Base-by-base conservation (phyloP, 2,797 vertebrate species). In the Microtus obscurus region DNA sequence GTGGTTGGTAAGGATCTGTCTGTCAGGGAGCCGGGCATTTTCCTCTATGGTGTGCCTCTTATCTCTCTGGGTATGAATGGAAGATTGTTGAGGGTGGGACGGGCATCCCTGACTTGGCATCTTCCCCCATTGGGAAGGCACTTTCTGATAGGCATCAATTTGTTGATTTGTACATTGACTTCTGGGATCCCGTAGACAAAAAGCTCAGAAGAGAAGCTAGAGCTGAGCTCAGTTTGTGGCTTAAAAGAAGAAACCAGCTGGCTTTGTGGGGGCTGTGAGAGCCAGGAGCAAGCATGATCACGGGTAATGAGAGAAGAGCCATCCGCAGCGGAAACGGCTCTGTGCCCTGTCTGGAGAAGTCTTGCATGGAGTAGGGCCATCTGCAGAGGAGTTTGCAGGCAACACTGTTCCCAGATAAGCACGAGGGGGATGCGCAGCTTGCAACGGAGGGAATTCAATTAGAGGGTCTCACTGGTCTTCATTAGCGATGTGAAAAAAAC, bases 211-310 rank as follows among this genome's bases (percentile, higher is more conserved):
- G 87, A 89, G 73, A 83, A 69, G 80, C 83, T 93, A 27, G 95
- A 81, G 91, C 93, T 93, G 73, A 71, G 83, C 91, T 92, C 79
- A 43, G 87, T 95, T 91, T 94, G 88, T 96, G 95, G 88, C 92
- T 97, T 95, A 21, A 14, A 12, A 65, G 94, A 93, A 73, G 92
- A 92, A 67, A 85, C 90, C 96, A 96, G 82, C 76, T 96, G 96
- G 91, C 87, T 96, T 65, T 78, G 53, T 56, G 29, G 74, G 94
- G 86, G 29, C 93, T 76, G 85, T 23, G 59, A 89, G 93, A 93
- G 94, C 95, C 94, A 91, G 93, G 95, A 96, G 87, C 82, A 87
- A 80, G 90, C 31, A 63, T 65, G 90, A 96, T 95, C 95, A 94
- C 27, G 37, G 65, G 87, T 93, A 88, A 67, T 9, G 69, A 78